Evolutionary conservation across 2,113 vertebrate species (phyloP).

Genomic region (Rhineura floridana): DNA sequence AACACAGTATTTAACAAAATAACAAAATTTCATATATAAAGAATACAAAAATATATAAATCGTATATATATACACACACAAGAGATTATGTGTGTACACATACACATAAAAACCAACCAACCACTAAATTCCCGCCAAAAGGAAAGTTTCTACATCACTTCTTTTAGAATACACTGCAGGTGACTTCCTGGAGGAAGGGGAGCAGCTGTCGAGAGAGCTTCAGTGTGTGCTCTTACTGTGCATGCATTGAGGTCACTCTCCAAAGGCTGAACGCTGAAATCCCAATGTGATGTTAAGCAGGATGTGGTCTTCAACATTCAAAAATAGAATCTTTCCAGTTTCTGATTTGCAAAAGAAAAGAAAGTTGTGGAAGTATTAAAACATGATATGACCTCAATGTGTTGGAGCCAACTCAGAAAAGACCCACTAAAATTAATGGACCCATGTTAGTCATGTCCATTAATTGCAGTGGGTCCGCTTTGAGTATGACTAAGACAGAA

Average conservation of each 20-base stretch:
- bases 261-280: background rate
- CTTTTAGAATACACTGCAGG: background rate
- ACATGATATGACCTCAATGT: background rate
- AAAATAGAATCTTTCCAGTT: background rate
- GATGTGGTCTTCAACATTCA: background rate
- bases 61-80: background rate
- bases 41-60: no score
- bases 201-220: background rate
- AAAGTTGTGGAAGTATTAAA: no score
- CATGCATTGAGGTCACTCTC: background rate
- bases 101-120: background rate
- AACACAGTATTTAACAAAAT: no score
- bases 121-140: background rate
- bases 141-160: background rate
- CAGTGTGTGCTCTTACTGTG: background rate
- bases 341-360: background rate
- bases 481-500: no score
- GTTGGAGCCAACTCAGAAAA: no score
- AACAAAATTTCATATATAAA: background rate
- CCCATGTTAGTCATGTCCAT: no score
- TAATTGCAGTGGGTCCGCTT: no score
- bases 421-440: no score
- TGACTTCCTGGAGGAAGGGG: background rate
- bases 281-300: background rate
- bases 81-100: background rate